A percentile compares a stretch with the other conserved stretches of the same genome.
Conservation (phyloP, 1,140 invertebrate genomes). For the Micrasema longulum region DNA sequence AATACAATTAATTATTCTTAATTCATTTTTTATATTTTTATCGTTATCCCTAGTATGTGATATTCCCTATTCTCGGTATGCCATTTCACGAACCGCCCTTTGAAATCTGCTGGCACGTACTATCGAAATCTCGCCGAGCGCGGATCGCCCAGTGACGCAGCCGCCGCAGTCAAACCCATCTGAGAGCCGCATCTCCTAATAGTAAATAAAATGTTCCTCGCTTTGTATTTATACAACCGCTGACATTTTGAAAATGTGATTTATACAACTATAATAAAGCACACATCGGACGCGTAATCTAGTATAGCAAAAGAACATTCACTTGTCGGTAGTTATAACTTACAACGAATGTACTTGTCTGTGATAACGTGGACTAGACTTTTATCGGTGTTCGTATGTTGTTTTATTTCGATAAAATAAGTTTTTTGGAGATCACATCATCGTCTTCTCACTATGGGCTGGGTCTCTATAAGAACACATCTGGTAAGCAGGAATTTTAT, state of each 20-base stretch:
- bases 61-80: background rate
- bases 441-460: conserved; percentile 59
- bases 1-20: too few relatives aligned
- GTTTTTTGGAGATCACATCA: background rate
- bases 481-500: too few relatives aligned
- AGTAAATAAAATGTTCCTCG: conserved; percentile 14
- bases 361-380: conserved; percentile 7
- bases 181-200: too few relatives aligned
- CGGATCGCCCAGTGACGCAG: conserved; percentile 25
- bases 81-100: conserved; percentile 15
- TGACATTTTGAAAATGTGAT: too few relatives aligned
- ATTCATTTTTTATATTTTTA: too few relatives aligned
- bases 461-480: conserved; percentile 64
- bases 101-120: conserved; percentile 30
- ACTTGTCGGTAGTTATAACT: too few relatives aligned
- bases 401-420: background rate
- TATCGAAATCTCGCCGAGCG: background rate
- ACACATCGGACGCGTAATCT: too few relatives aligned
- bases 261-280: too few relatives aligned
- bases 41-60: too few relatives aligned
- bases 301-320: too few relatives aligned
- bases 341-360: too few relatives aligned
- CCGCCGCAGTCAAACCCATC: background rate
- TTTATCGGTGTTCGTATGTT: too few relatives aligned
- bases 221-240: conserved; percentile 33